phyloP scores from a whole-genome alignment of 2,888 invertebrate species.

The Sesia apiformis region DNA sequence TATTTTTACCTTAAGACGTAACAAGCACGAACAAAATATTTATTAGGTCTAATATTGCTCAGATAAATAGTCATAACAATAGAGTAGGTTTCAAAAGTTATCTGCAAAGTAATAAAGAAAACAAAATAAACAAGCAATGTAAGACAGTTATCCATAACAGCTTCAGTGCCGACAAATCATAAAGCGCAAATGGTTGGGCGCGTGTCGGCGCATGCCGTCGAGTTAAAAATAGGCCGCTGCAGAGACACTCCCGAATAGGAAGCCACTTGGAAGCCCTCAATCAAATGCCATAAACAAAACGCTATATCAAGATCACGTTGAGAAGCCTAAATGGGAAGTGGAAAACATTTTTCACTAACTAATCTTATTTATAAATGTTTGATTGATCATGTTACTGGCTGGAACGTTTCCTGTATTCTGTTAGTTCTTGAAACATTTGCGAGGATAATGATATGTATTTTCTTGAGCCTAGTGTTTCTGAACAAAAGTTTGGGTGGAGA shows the following conservation, averaged over 20 bases:
- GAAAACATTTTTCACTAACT: not conserved
- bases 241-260: conserved; percentile 61
- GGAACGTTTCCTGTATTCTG: no score
- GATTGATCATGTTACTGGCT: not conserved
- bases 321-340: not conserved
- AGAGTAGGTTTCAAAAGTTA: no score
- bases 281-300: conserved; percentile 13
- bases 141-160: conserved; percentile 32
- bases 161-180: conserved; percentile 41
- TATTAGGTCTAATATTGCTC: no score
- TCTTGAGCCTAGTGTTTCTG: no score
- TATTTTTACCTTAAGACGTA: no score
- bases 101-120: conserved; percentile 5
- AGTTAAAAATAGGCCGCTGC: conserved; percentile 52
- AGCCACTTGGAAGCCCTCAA: conserved; percentile 35
- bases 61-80: no score
- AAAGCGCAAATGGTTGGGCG: conserved; percentile 43
- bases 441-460: no score
- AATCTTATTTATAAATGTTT: not conserved
- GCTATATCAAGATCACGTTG: not conserved
- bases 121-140: conserved; percentile 12
- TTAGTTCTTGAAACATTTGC: no score
- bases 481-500: no score
- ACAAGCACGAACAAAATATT: no score
- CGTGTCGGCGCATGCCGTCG: conserved; percentile 51